Evolutionary conservation across 2,888 invertebrate genomes (phyloP).

Genomic region (Platycheirus rosarum): DNA sequence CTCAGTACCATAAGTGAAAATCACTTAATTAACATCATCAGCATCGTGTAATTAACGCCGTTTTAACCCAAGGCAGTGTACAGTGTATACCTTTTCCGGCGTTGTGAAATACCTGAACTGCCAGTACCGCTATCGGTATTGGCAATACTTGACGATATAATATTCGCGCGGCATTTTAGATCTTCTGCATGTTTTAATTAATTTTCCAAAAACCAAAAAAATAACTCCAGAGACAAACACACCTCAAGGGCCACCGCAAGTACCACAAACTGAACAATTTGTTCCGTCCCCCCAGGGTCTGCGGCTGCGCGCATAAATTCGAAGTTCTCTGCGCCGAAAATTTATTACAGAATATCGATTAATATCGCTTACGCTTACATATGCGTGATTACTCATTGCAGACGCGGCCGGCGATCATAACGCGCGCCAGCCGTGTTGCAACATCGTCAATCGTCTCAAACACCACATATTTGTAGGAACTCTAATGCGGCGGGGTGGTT

Average conservation of each 20-base stretch:
- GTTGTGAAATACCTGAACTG: constrained; percentile 64
- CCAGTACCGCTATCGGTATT: not conserved
- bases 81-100: too few relatives aligned
- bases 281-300: constrained; percentile 45
- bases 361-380: constrained; percentile 57
- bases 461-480: constrained; percentile 22
- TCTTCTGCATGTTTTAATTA: constrained; percentile 60
- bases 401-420: not conserved
- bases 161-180: constrained; percentile 57
- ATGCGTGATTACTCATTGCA: constrained; percentile 43
- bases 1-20: constrained; percentile 65
- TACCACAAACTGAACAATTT: constrained; percentile 39
- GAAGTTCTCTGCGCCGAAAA: constrained; percentile 50
- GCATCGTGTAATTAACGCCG: constrained; percentile 67
- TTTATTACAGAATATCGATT: constrained; percentile 67
- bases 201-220: constrained; percentile 28
- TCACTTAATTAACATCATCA: constrained; percentile 74
- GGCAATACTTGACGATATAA: not conserved
- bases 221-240: constrained; percentile 44
- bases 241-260: constrained; percentile 48
- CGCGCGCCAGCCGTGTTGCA: too few relatives aligned
- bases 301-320: not conserved
- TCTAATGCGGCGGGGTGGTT: constrained; percentile 13
- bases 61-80: constrained; percentile 49
- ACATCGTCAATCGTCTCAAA: constrained; percentile 3